Percentiles rank a stretch among this genome's conserved stretches.
Conservation (phyloP, 2,888 invertebrate species). For the Ceriagrion tenellum region DNA sequence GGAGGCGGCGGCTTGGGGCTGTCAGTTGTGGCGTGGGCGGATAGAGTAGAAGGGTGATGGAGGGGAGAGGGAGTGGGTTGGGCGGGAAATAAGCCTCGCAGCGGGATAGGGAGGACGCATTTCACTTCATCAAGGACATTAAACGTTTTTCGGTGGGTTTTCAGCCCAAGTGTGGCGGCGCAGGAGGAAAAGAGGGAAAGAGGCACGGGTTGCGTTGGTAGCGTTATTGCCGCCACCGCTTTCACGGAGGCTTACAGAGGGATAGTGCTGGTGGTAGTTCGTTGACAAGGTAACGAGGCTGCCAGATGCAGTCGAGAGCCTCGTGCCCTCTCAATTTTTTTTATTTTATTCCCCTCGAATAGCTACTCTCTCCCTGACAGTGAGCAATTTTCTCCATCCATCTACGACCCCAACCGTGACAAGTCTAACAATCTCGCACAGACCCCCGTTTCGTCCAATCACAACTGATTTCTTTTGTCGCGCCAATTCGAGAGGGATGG, state of each 20-base stretch:
- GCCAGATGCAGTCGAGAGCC: slow-evolving; percentile 57
- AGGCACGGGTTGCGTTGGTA: background rate
- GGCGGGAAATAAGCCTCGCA: slow-evolving; percentile 34
- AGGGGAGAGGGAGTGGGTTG: too few species aligned
- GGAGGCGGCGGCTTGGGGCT: background rate
- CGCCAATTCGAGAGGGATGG: background rate
- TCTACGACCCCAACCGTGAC: background rate
- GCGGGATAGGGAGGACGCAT: slow-evolving; percentile 46
- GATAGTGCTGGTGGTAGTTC: background rate
- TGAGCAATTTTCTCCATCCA: background rate
- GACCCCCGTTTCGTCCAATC: background rate
- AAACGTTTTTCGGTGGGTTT: slow-evolving; percentile 37
- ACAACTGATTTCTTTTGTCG: background rate
- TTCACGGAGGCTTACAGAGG: slow-evolving; percentile 17
- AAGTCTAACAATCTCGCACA: background rate
- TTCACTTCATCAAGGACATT: slow-evolving; percentile 60
- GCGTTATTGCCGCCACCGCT: background rate
- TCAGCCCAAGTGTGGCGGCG: background rate
- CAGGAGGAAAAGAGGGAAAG: background rate
- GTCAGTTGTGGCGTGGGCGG: background rate
- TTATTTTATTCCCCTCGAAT: background rate
- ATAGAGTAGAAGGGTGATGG: background rate
- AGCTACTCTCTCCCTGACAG: background rate
- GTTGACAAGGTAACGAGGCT: slow-evolving; percentile 66
- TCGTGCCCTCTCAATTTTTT: background rate